phyloP scores from a whole-genome alignment of 2,113 vertebrate species.

The Tenrec ecaudatus region DNA sequence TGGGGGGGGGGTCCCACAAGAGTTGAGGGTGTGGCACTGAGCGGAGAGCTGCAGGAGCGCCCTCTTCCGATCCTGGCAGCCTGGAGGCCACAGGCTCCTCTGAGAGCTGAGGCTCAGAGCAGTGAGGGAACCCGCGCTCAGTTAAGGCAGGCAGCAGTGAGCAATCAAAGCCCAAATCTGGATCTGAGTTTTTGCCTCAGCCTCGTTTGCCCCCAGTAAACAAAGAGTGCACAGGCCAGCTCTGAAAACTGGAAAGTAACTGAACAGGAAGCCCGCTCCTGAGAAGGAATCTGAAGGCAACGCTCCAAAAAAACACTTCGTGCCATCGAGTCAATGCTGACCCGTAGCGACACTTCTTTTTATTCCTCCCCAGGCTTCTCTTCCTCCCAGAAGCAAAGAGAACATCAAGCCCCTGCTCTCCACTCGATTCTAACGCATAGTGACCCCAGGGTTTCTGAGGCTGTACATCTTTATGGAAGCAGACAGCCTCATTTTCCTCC shows the following conservation, averaged over 20 bases:
- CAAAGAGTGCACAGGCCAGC: neutral
- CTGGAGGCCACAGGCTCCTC: neutral
- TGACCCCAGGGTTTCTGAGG: too few species aligned
- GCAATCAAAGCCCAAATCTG: neutral
- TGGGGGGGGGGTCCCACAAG: too few species aligned
- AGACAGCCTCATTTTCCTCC: too few species aligned
- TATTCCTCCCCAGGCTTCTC: neutral
- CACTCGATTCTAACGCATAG: too few species aligned
- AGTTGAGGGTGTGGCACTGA: too few species aligned
- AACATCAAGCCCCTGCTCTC: too few species aligned
- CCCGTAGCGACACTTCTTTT: neutral
- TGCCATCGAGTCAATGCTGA: too few species aligned
- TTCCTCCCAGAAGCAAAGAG: neutral
- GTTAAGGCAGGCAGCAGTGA: neutral
- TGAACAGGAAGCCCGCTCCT: neutral
- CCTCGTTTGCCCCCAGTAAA: accelerated
- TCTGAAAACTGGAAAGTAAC: neutral
- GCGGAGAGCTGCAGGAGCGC: too few species aligned
- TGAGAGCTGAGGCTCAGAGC: neutral
- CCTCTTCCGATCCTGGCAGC: too few species aligned
- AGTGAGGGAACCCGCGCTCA: neutral
- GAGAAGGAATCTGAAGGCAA: too few species aligned
- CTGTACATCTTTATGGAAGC: too few species aligned
- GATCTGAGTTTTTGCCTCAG: neutral
- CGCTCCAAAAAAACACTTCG: too few species aligned